Evolutionary conservation across 2,888 invertebrate genomes (phyloP).

Genomic region (Serripes groenlandicus): DNA sequence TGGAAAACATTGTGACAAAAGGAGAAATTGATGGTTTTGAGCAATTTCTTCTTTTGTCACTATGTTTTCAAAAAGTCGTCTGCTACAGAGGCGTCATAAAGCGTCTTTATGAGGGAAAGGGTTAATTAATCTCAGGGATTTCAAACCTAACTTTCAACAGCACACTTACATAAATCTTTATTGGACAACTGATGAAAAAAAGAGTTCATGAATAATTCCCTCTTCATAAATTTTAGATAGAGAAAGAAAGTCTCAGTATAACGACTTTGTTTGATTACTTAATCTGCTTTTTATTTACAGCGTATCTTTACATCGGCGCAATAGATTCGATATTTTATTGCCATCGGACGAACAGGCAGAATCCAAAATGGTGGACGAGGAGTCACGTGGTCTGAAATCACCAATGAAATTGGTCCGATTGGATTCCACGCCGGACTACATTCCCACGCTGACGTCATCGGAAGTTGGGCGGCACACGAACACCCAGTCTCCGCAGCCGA

Average conservation of each 20-base stretch:
- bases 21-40: too few relatives aligned
- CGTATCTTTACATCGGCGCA: slow-evolving; percentile 15
- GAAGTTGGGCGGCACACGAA: slow-evolving; percentile 9
- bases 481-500: not conserved
- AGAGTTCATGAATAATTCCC: not conserved
- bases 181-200: not conserved
- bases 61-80: too few relatives aligned
- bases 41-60: too few relatives aligned
- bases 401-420: slow-evolving; percentile 31
- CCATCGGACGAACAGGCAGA: not conserved
- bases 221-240: not conserved
- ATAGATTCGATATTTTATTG: slow-evolving; percentile 23
- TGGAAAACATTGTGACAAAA: too few relatives aligned
- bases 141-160: too few relatives aligned
- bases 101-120: too few relatives aligned
- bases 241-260: not conserved
- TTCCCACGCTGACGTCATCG: slow-evolving; percentile 44
- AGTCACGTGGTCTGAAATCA: not conserved
- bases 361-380: not conserved
- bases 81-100: too few relatives aligned
- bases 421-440: slow-evolving; percentile 56
- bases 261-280: slow-evolving; percentile 15
- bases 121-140: too few relatives aligned
- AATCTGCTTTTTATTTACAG: slow-evolving; percentile 24
- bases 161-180: too few relatives aligned